phyloP scores from a whole-genome alignment of 2,797 vertebrate genomes.

The Bradypus variegatus region DNA sequence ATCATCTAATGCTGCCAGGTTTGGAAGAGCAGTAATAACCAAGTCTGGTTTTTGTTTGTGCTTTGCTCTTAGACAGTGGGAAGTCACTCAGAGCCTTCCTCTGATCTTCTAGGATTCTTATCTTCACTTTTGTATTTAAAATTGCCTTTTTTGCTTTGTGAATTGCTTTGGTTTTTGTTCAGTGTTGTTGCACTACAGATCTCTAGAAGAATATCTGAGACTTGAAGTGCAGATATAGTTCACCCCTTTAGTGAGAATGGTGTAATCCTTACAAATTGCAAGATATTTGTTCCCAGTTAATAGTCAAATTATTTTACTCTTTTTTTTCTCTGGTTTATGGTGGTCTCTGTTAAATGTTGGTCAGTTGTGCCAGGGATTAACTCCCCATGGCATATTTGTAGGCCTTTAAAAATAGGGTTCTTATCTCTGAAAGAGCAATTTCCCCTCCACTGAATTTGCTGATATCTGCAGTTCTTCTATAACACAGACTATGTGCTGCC shows the following conservation, averaged over 20 bases:
- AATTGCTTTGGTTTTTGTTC: constrained; percentile 5
- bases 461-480: background rate
- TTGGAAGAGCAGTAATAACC: constrained; percentile 22
- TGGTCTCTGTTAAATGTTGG: constrained; percentile 7
- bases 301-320: background rate
- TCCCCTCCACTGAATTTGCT: background rate
- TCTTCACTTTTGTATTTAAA: constrained; percentile 23
- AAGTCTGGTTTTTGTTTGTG: constrained; percentile 19
- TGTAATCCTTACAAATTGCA: constrained; percentile 11
- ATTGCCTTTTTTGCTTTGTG: constrained; percentile 14
- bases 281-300: background rate
- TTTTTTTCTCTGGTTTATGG: background rate
- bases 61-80: constrained; percentile 6
- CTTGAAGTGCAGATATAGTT: background rate
- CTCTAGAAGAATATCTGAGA: background rate
- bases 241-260: background rate
- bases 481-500: background rate
- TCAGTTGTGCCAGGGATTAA: background rate
- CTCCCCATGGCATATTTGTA: background rate
- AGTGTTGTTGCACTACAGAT: background rate
- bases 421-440: background rate
- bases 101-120: background rate
- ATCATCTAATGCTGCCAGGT: constrained; percentile 11
- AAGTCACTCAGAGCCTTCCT: background rate
- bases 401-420: background rate